These are phyloP conservation scores for Colletes latitarsis DNA, from an alignment of 1,140 invertebrate genomes.

Conservation along the genomic window DNA sequence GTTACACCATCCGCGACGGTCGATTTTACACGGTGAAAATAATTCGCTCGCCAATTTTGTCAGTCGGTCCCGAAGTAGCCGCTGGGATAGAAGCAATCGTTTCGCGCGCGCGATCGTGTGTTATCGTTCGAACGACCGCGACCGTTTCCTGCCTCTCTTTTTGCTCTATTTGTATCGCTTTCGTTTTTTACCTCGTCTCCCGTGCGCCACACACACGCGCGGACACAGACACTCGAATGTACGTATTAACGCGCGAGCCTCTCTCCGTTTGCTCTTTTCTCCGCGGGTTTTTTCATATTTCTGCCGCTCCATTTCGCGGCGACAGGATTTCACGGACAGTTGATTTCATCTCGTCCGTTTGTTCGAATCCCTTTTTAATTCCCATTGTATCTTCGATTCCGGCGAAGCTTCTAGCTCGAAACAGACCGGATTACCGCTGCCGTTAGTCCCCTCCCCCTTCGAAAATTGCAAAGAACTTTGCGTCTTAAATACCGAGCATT, in stretches of 20 bases:
- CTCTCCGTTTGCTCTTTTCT: constrained; percentile 9
- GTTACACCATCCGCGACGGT: constrained; percentile 46
- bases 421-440: not conserved
- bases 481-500: constrained; percentile 4
- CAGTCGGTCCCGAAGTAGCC: constrained; percentile 17
- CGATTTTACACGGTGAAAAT: constrained; percentile 64
- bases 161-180: not conserved
- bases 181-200: not conserved
- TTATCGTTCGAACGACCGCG: constrained; percentile 51
- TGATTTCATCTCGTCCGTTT: constrained; percentile 42
- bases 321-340: constrained; percentile 50
- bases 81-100: constrained; percentile 34
- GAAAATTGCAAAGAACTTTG: not conserved
- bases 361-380: constrained; percentile 44
- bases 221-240: too few species aligned
- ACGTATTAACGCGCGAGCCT: not conserved
- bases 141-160: not conserved
- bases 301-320: constrained; percentile 46
- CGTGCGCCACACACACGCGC: not conserved
- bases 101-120: constrained; percentile 33
- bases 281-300: constrained; percentile 43
- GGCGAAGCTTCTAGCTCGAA: not conserved
- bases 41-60: constrained; percentile 53
- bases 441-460: not conserved
- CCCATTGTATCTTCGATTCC: constrained; percentile 40